Percentiles rank a stretch among this genome's conserved stretches.
Evolutionary conservation across 2,113 vertebrate species (phyloP).

Genomic region (Falcunculus frontatus): DNA sequence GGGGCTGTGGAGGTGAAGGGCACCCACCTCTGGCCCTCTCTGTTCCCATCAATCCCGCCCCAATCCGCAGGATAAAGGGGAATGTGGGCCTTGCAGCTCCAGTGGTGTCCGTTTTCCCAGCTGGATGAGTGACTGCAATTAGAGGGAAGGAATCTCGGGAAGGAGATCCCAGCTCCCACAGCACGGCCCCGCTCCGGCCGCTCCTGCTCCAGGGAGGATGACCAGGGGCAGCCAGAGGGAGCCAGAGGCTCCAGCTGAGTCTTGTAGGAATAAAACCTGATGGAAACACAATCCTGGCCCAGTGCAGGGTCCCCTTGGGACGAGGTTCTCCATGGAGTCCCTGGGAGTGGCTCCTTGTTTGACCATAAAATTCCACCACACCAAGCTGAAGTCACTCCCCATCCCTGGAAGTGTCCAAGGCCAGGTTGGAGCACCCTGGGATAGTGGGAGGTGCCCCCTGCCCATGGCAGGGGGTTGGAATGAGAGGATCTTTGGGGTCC

Average conservation of each 20-base stretch:
- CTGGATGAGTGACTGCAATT: neutral
- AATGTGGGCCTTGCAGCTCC: neutral
- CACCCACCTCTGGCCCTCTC: conserved; percentile 23
- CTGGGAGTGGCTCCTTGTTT: neutral
- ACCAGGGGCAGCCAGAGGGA: neutral
- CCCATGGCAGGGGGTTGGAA: neutral
- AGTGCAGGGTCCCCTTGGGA: neutral
- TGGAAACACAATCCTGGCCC: neutral
- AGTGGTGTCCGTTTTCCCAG: neutral
- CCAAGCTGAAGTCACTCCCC: neutral
- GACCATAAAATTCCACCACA: neutral
- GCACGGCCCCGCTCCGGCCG: neutral
- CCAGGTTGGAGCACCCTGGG: neutral
- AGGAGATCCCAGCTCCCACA: neutral
- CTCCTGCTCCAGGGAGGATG: neutral
- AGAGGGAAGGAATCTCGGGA: neutral
- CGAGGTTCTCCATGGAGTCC: neutral
- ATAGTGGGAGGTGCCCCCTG: neutral
- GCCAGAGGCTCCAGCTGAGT: neutral
- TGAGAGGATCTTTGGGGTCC: neutral
- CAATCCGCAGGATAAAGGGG: conserved; percentile 10
- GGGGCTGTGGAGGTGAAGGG: neutral
- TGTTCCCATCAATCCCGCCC: neutral
- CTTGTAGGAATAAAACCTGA: neutral
- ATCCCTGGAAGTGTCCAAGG: neutral